Base-by-base conservation (phyloP, 2,113 vertebrate species). In the Chascanopsetta lugubris region DNA sequence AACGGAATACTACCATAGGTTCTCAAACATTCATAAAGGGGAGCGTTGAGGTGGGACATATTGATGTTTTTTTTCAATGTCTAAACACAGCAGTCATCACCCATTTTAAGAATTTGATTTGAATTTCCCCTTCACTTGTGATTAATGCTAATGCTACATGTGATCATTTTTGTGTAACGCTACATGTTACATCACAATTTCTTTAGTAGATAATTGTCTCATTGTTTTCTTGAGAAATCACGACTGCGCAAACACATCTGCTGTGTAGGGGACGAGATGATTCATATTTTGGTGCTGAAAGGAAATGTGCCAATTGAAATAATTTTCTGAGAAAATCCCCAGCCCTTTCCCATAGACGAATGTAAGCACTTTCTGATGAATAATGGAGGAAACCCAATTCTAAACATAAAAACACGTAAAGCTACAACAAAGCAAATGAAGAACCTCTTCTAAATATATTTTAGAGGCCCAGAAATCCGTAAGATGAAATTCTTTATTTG, bases 301-400 rank as follows among this genome's bases (percentile, higher is more conserved):
- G 17, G 11, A 18, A 30, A 40, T 7, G 38, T 36, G 17, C 9
- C 46, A 13, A 27, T 18, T 4, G 17, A 56, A 50, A 48, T 61
- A 5, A 36, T 58, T 38, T n/a, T 13, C 40, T 20, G 1, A 26
- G 6, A 47, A 21, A 11, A 45, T 10, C 18, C 6, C n/a, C 22
- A 5, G 4, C 13, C 13, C 4, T 6, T 20, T 9, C 8, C 15
- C 22, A 34, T n/a, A 27, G 36, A 50, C 25, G 20, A 15, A 54
- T 25, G 36, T 25, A 51, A 66, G 51, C 30, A 34, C 15, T 48
- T 47, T 32, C 9, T 22, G 32, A 65, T 66, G 27, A 61, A 70
- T 69, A 61, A 69, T 57, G 43, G 48, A 50, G 12, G 22, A 24
- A 54, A 47, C 68, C 54, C 30, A 69, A 40, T 61, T 67, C 25